These are phyloP conservation scores for Paraescarpia echinospica DNA, from an alignment of 1,140 invertebrate genomes.

Conservation along the genomic window DNA sequence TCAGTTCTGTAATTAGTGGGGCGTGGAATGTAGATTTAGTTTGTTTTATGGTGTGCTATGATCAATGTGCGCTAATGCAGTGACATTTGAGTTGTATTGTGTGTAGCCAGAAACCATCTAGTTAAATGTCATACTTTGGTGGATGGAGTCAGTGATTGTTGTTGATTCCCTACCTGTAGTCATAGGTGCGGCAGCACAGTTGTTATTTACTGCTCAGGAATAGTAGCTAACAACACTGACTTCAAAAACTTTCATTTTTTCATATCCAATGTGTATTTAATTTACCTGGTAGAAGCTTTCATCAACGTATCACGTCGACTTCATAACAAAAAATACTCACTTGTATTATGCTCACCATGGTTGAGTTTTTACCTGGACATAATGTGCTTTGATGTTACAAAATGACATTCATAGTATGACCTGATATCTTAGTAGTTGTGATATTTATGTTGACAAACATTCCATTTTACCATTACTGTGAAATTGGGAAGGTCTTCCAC, in stretches of 20 bases:
- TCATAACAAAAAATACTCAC: too few species aligned
- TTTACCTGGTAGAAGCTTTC: too few species aligned
- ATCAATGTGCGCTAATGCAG: neutral
- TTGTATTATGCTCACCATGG: too few species aligned
- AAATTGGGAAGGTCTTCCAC: too few species aligned
- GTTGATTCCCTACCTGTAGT: neutral
- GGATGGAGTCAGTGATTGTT: neutral
- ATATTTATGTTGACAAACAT: too few species aligned
- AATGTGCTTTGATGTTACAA: neutral
- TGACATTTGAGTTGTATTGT: neutral
- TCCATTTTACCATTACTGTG: too few species aligned
- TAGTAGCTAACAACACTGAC: neutral
- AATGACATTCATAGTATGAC: too few species aligned
- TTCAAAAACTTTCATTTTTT: too few species aligned
- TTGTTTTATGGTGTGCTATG: neutral
- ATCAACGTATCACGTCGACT: too few species aligned
- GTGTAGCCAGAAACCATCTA: neutral
- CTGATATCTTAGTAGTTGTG: too few species aligned
- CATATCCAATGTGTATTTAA: too few species aligned
- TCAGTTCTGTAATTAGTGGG: neutral
- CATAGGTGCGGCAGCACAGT: neutral
- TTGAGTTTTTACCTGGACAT: neutral
- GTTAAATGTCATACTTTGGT: neutral
- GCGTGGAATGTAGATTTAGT: neutral
- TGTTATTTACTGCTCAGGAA: neutral